Percentiles rank a stretch among this genome's conserved stretches.
phyloP scores from a whole-genome alignment of 2,113 vertebrate species.

The Poecile atricapillus region DNA sequence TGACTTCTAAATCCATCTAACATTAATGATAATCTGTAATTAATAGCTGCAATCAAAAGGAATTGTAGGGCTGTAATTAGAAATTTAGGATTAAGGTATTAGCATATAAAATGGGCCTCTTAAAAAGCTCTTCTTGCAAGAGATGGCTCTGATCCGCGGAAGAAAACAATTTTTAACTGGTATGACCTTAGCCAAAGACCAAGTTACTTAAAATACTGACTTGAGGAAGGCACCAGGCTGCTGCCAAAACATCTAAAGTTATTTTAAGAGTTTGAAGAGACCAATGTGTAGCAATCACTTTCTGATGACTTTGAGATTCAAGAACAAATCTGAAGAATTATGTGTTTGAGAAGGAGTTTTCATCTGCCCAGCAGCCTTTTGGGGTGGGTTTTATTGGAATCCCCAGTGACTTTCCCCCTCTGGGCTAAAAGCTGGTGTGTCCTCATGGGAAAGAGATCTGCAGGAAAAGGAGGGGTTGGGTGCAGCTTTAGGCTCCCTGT shows the following conservation, averaged over 20 bases:
- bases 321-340: neutral
- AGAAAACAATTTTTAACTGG: slow-evolving; percentile 1
- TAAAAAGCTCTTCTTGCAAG: neutral
- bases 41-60: slow-evolving; percentile 41
- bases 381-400: neutral
- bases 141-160: neutral
- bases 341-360: neutral
- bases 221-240: neutral
- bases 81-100: slow-evolving; percentile 47
- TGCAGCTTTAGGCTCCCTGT: neutral
- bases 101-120: neutral
- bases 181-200: neutral
- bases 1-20: slow-evolving; percentile 1
- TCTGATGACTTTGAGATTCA: neutral
- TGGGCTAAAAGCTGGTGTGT: neutral
- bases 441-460: neutral
- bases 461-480: neutral
- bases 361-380: neutral
- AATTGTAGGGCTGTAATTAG: slow-evolving; percentile 23
- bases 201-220: neutral
- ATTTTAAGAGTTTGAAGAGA: neutral
- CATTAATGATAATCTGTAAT: slow-evolving; percentile 54
- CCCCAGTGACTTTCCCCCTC: neutral
- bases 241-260: neutral
- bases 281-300: accelerated